Conservation (phyloP, 2,113 vertebrate species). For the Poicephalus gulielmi region DNA sequence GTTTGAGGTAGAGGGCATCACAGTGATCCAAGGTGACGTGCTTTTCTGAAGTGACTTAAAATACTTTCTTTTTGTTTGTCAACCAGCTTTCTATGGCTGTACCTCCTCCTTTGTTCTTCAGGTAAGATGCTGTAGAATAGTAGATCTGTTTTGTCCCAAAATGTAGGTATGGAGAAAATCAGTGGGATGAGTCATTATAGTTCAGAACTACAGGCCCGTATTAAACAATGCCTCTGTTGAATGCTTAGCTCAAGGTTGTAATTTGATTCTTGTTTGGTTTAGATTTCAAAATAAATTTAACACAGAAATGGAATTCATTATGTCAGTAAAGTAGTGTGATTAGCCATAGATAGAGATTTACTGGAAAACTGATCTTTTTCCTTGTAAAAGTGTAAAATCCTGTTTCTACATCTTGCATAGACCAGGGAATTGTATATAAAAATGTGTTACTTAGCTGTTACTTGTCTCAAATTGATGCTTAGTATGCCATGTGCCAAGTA, state of each 20-base stretch:
- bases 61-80: background rate
- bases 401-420: background rate
- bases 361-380: background rate
- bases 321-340: background rate
- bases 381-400: background rate
- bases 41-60: background rate
- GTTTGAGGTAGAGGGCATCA: background rate
- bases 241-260: background rate
- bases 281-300: background rate
- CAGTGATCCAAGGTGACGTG: background rate
- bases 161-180: background rate
- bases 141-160: background rate
- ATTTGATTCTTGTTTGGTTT: background rate
- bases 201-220: background rate
- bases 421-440: background rate
- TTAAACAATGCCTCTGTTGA: background rate
- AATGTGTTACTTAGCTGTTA: background rate
- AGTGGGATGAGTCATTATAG: background rate
- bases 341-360: background rate
- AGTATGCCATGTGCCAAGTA: background rate
- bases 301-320: background rate
- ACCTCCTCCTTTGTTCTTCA: background rate
- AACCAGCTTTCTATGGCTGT: background rate
- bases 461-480: background rate
- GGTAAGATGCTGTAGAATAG: background rate